These are phyloP conservation scores for Gymnothorax javanicus DNA, from an alignment of 2,797 vertebrate species.

Conservation along the genomic window DNA sequence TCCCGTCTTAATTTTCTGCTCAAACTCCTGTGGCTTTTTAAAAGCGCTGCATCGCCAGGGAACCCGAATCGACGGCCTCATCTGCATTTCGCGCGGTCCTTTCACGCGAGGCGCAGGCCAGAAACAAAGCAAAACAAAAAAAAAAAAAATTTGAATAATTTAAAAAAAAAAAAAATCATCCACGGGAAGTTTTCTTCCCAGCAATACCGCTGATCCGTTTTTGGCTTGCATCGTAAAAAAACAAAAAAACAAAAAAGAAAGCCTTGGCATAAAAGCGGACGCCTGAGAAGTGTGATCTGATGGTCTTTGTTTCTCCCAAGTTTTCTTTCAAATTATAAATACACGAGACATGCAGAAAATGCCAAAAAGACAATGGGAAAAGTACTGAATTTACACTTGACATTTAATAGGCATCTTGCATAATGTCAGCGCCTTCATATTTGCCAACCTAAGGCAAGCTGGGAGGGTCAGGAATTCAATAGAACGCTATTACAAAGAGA, in stretches of 20 bases:
- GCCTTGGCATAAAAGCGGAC: constrained; percentile 50
- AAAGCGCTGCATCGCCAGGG: constrained; percentile 10
- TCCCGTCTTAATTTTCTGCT: constrained; percentile 27
- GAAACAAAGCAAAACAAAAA: constrained; percentile 10
- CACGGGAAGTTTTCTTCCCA: constrained; percentile 28
- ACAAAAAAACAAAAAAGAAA: constrained; percentile 71
- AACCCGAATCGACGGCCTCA: constrained; percentile 18
- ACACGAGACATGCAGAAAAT: constrained; percentile 71
- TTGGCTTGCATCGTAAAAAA: constrained; percentile 27
- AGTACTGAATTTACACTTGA: constrained; percentile 71
- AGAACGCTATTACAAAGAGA: constrained; percentile 30
- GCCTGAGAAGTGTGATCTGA: constrained; percentile 45
- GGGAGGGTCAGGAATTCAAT: constrained; percentile 37
- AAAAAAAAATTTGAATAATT: not conserved
- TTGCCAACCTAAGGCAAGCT: constrained; percentile 55
- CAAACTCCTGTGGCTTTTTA: constrained; percentile 30
- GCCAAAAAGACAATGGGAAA: constrained; percentile 70
- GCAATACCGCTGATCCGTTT: constrained; percentile 24
- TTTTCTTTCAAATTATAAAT: constrained; percentile 72
- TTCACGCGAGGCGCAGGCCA: not conserved
- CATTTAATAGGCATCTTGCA: constrained; percentile 73
- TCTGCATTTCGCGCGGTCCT: constrained; percentile 29
- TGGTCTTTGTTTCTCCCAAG: constrained; percentile 54
- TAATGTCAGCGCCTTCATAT: constrained; percentile 72
- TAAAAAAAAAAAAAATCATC: not conserved